Evolutionary conservation across 2,888 invertebrate species (phyloP).

Genomic region (Xylota segnis): DNA sequence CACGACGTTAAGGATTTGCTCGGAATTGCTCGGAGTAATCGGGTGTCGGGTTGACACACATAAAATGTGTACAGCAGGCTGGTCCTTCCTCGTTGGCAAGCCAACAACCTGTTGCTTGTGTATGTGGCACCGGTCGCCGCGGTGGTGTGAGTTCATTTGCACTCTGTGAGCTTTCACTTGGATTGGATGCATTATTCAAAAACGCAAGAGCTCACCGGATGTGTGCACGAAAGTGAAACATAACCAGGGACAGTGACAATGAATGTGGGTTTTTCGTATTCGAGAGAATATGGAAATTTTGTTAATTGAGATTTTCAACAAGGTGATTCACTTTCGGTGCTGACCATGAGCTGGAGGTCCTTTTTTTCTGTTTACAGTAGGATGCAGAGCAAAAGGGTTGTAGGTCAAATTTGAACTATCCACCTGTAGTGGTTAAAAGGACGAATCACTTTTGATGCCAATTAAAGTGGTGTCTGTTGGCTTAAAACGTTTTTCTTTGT

Average conservation of each 20-base stretch:
- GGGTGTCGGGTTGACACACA: constrained; percentile 36
- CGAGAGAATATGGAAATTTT: constrained; percentile 8
- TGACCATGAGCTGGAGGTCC: not conserved
- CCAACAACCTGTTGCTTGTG: constrained; percentile 43
- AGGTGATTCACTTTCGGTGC: constrained; percentile 4
- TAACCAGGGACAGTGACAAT: constrained; percentile 23
- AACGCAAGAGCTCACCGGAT: constrained; percentile 3
- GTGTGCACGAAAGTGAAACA: constrained; percentile 39
- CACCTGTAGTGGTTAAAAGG: too few species aligned
- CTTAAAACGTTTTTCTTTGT: not conserved
- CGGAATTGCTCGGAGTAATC: constrained; percentile 22
- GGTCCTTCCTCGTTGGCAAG: constrained; percentile 15
- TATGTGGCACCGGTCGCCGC: too few species aligned
- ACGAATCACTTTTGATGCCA: not conserved
- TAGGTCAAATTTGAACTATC: not conserved
- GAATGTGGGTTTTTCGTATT: constrained; percentile 29
- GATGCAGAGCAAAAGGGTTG: not conserved
- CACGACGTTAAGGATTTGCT: constrained; percentile 48
- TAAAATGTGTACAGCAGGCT: not conserved
- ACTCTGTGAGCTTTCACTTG: constrained; percentile 8
- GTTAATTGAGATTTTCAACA: constrained; percentile 36
- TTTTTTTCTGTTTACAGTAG: not conserved
- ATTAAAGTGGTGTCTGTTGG: not conserved
- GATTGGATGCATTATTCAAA: not conserved
- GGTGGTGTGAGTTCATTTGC: not conserved